Conservation (phyloP, 2,113 vertebrate species). For the Odontesthes bonariensis region DNA sequence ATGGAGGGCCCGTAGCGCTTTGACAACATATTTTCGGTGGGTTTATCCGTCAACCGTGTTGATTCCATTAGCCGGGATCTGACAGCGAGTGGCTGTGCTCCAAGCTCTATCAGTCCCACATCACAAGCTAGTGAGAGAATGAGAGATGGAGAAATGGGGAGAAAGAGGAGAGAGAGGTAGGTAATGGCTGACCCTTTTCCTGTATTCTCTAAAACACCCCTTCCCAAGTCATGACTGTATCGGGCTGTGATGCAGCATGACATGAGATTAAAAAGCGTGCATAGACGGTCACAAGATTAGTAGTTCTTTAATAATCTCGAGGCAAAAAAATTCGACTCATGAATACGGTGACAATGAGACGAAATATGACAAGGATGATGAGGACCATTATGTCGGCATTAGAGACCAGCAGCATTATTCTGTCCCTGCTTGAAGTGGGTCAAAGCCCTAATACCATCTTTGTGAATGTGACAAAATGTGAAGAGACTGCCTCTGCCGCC, state of each 20-base stretch:
- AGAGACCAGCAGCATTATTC: constrained; percentile 55
- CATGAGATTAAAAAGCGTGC: constrained; percentile 6
- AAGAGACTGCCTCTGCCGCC: constrained; percentile 61
- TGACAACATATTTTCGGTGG: constrained; percentile 76
- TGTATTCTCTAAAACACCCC: constrained; percentile 22
- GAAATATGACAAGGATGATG: constrained; percentile 51
- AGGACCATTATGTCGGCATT: constrained; percentile 61
- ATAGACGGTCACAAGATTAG: constrained; percentile 41
- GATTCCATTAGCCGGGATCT: constrained; percentile 73
- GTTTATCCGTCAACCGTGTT: constrained; percentile 78
- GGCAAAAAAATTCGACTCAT: constrained; percentile 26
- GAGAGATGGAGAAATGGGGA: constrained; percentile 49
- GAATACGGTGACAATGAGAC: constrained; percentile 36
- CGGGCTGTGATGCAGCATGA: background rate
- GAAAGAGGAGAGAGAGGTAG: constrained; percentile 50
- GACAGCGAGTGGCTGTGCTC: constrained; percentile 70
- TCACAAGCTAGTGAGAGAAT: constrained; percentile 51
- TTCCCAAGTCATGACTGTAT: background rate
- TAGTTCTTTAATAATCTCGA: constrained; percentile 14
- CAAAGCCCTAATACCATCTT: constrained; percentile 67
- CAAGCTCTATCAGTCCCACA: constrained; percentile 69
- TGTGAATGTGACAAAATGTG: constrained; percentile 75
- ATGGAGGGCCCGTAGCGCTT: constrained; percentile 65
- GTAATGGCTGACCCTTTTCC: constrained; percentile 29
- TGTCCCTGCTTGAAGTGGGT: constrained; percentile 57